Conservation (phyloP, 2,797 vertebrate species). For the Yasuhikotakia modesta region DNA sequence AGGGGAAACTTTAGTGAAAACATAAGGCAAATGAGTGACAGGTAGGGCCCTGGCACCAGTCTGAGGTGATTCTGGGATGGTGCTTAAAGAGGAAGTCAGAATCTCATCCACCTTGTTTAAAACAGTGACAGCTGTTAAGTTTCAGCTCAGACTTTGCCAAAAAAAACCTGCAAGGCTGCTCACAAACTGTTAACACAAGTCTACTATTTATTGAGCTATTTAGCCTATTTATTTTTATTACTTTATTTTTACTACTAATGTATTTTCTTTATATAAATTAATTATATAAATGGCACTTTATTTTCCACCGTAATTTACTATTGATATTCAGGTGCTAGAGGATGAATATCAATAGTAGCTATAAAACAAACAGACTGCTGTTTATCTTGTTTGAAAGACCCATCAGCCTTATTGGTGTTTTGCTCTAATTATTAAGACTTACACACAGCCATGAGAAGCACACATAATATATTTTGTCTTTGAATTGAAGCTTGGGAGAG, state of each 20-base stretch:
- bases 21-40: slow-evolving; percentile 53
- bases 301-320: background rate
- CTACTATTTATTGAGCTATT: background rate
- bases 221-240: background rate
- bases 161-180: background rate
- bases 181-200: slow-evolving; percentile 2
- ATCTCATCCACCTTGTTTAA: slow-evolving; percentile 28
- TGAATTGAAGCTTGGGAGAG: too few species aligned
- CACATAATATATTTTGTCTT: too few species aligned
- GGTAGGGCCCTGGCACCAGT: slow-evolving; percentile 35
- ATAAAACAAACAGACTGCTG: background rate
- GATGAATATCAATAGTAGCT: slow-evolving; percentile 13
- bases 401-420: background rate
- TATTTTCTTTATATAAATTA: background rate
- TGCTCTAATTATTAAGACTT: background rate
- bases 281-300: background rate
- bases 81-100: slow-evolving; percentile 30
- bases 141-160: background rate
- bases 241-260: background rate
- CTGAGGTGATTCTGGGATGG: slow-evolving; percentile 37
- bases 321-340: background rate
- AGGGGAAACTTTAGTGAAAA: slow-evolving; percentile 48
- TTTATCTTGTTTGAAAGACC: background rate
- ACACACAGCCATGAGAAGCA: background rate
- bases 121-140: slow-evolving; percentile 20